Conservation (phyloP, 2,888 invertebrate genomes). For the Cistogaster globosa region DNA sequence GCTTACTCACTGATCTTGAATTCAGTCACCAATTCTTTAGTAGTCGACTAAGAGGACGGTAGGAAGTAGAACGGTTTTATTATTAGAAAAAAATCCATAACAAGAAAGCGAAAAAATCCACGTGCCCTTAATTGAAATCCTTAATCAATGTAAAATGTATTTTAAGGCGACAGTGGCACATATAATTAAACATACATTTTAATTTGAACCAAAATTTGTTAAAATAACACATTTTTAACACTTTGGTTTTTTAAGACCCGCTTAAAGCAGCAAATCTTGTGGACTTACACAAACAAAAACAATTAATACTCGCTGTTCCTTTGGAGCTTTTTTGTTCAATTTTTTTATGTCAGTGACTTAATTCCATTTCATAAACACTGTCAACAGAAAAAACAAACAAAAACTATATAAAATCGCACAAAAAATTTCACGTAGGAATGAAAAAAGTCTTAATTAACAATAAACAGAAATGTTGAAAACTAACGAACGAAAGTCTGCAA, state of each 20-base stretch:
- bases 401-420: constrained; percentile 3
- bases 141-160: too few species aligned
- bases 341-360: constrained; percentile 20
- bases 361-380: constrained; percentile 57
- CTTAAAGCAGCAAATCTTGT: constrained; percentile 59
- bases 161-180: too few species aligned
- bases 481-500: constrained; percentile 15
- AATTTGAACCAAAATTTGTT: too few species aligned
- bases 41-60: too few species aligned
- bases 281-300: constrained; percentile 44
- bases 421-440: constrained; percentile 17
- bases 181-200: too few species aligned
- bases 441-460: constrained; percentile 61
- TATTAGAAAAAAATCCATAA: too few species aligned
- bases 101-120: too few species aligned
- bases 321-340: background rate
- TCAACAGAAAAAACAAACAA: constrained; percentile 31
- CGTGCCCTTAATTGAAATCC: too few species aligned
- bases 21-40: too few species aligned
- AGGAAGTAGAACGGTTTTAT: too few species aligned
- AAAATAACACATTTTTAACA: constrained; percentile 43
- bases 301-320: constrained; percentile 26
- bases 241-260: constrained; percentile 54
- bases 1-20: too few species aligned
- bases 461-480: constrained; percentile 41